Conservation (phyloP, 1,140 invertebrate genomes). For the Zophobas atratus region DNA sequence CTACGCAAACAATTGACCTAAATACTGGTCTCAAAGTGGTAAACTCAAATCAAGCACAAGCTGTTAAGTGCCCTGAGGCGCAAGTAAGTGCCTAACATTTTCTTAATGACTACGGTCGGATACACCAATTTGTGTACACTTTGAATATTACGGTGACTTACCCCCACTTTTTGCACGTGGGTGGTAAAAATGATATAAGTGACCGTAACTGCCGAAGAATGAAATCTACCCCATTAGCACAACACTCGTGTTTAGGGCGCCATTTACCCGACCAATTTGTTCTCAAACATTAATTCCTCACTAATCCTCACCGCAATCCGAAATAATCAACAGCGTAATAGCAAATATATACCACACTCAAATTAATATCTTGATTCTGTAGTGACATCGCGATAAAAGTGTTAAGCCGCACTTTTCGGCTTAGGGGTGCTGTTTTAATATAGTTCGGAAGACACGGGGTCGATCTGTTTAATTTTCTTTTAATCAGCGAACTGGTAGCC, state of each 20-base stretch:
- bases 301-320: conserved; percentile 4
- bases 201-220: not conserved
- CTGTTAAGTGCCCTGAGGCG: conserved; percentile 46
- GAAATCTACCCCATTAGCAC: too few species aligned
- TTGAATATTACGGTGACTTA: conserved; percentile 28
- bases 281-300: conserved; percentile 8
- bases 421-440: conserved; percentile 27
- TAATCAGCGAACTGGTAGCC: conserved; percentile 16
- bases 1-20: conserved; percentile 50
- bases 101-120: conserved; percentile 47
- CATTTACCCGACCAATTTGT: conserved; percentile 4
- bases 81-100: conserved; percentile 50
- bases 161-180: conserved; percentile 18
- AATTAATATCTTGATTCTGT: conserved; percentile 19
- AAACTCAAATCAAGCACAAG: conserved; percentile 50
- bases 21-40: conserved; percentile 47
- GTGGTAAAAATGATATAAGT: conserved; percentile 13
- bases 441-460: conserved; percentile 12
- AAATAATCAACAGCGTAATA: conserved; percentile 6
- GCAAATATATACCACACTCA: not conserved
- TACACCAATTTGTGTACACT: conserved; percentile 45
- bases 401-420: conserved; percentile 17
- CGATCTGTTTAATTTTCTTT: conserved; percentile 40
- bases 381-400: conserved; percentile 1
- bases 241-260: not conserved